Evolutionary conservation across 2,888 invertebrate species (phyloP), one percentile per base, ranked within the genome.

Genomic region (Pyrgus malvae): DNA sequence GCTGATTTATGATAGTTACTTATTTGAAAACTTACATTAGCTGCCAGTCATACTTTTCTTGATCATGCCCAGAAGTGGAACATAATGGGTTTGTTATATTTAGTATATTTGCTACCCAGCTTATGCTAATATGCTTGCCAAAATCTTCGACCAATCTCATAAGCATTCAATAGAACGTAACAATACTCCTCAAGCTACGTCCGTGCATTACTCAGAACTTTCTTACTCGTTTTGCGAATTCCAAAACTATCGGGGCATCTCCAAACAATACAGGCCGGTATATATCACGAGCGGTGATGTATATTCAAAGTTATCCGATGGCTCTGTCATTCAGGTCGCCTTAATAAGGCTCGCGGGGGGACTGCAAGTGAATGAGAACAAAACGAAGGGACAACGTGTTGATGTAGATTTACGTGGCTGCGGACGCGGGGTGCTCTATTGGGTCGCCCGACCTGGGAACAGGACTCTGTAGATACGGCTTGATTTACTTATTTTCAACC

Each of bases 361-460:
- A 65, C 62, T 68, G 67, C 74, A 74, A 74, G 78, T 80, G 78
- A 80, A 83, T 78, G 78, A 74, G 78, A 84, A 73, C 79, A 87
- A 86, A 83, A 85, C 79, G 78, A 83, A 74, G 69, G 75, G 82
- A 81, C 84, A 81, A 70, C 74, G 77, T 78, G 83, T 81, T 84
- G 86, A 86, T 87, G 84, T 80, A 83, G 85, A 85, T 85, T 85
- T 86, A 87, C 84, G 81, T 72, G 77, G 74, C 74, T 72, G 70
- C 65, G 69, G 76, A 72, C 74, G 69, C 75, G 63, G 73, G 71
- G 88, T 88, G 88, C 89, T 84, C 85, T 88, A 88, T 86, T 82
- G 88, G 77, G 72, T 70, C 71, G 72, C 59, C 71, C 71, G 72
- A 61, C 64, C 66, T 62, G 67, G 59, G 67, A 58, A 69, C 60